Evolutionary conservation across 2,113 vertebrate species (phyloP), one percentile per base, ranked within the genome.

Genomic region (Galbula dea): DNA sequence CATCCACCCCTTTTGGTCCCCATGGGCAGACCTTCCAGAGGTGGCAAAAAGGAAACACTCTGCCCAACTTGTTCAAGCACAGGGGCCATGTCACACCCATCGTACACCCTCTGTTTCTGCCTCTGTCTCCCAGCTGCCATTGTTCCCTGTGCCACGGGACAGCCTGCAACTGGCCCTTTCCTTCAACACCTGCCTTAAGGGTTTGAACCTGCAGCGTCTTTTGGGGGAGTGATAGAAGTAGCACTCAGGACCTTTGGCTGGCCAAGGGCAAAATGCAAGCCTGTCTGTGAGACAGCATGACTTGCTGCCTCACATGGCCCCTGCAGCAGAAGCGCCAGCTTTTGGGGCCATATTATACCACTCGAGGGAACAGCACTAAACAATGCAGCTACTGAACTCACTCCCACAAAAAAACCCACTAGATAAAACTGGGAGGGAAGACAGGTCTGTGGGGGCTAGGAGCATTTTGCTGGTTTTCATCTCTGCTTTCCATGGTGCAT

Each of bases 31-130:
- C 9, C 12, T 62, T 62, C 20, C 59, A 46, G 32, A 62, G 32
- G 20, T 49, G 20, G 32, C 16, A 48, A 43, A 26, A n/a, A 23
- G 52, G 2, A 45, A 12, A 10, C 21, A 12, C 29, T 46, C 43
- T 73, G 37, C 36, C 7, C 24, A 62, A 15, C 11, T 12, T n/a
- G 24, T 41, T 29, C 54, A 78, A 51, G 43, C 4, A 1, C 1
- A 1, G 16, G 14, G 15, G 5, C 22, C 1, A 0, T 5, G 24
- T 73, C 1, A 0, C 41, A 51, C 21, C 34, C 6, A 0, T 43
- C 52, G 39, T 11, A 12, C 27, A 48, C 32, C 32, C 30, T 41
- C 0, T 1, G 12, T 30, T 66, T 89, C 52, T 55, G 36, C 37
- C 49, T n/a, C 37, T 81, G 45, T 7, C 29, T 15, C 3, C 0